These are phyloP conservation scores for Acrocephalus scirpaceus DNA, from an alignment of 2,797 vertebrate species.

Conservation along the genomic window DNA sequence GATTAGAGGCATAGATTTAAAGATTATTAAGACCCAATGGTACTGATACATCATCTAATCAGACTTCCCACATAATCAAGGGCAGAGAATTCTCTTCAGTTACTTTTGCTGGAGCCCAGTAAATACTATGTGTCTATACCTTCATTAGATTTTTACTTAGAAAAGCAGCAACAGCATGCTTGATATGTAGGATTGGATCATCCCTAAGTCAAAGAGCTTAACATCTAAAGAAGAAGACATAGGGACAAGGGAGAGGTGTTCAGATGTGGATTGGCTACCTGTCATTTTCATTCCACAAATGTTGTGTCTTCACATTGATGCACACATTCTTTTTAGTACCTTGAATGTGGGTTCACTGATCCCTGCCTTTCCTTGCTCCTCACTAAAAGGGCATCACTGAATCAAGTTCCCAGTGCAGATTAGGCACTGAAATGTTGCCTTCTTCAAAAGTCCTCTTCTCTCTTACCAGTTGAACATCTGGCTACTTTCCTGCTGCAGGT, in stretches of 20 bases:
- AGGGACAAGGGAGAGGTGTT: background rate
- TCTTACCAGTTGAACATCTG: background rate
- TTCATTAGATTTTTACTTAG: background rate
- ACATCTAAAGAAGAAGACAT: background rate
- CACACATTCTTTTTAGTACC: background rate
- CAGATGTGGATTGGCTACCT: background rate
- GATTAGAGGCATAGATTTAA: slow-evolving; percentile 1
- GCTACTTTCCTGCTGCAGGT: background rate
- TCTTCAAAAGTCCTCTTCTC: background rate
- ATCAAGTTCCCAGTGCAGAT: background rate
- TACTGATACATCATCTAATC: background rate
- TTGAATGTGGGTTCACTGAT: background rate
- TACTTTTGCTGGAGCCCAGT: background rate
- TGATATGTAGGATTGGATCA: background rate
- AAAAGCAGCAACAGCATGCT: background rate
- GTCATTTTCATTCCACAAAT: background rate
- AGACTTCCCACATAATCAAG: background rate
- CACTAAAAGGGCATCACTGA: background rate
- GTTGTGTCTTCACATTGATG: background rate
- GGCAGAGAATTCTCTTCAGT: background rate
- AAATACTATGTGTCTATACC: background rate
- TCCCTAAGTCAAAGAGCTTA: background rate
- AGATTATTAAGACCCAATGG: slow-evolving; percentile 7
- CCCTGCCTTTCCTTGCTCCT: background rate
- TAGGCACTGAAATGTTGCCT: background rate